Evolutionary conservation across 2,113 vertebrate species (phyloP).

Genomic region (Egretta garzetta): DNA sequence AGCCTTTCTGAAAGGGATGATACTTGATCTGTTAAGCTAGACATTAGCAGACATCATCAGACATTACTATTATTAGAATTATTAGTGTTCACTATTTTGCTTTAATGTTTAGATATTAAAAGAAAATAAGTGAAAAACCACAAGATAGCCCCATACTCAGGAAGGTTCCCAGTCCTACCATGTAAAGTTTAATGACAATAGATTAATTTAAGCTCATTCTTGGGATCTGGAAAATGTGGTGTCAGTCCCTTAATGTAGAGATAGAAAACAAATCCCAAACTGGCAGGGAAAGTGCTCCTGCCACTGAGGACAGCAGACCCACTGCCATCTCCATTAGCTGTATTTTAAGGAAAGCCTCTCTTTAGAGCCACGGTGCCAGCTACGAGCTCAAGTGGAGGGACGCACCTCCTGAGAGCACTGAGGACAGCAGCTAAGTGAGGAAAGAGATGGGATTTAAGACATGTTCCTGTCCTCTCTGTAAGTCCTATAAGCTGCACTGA

Average conservation of each 20-base stretch:
- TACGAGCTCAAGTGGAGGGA: neutral
- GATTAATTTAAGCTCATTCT: neutral
- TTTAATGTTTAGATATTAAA: neutral
- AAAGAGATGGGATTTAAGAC: neutral
- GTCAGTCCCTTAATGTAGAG: neutral
- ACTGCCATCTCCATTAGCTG: neutral
- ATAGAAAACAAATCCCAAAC: neutral
- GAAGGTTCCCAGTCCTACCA: neutral
- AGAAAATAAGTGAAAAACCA: neutral
- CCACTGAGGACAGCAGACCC: neutral
- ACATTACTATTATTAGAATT: neutral
- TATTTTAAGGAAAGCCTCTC: neutral
- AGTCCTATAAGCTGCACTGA: neutral
- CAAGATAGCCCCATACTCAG: neutral
- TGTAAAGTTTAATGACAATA: neutral
- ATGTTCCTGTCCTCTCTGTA: neutral
- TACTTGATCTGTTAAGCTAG: neutral
- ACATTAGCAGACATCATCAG: neutral
- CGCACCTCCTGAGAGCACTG: accelerated
- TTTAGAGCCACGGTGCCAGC: neutral
- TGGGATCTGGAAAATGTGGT: neutral
- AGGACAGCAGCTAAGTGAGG: neutral
- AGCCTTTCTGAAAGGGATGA: neutral
- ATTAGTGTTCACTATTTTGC: neutral
- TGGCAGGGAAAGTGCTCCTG: neutral